Conservation (phyloP, 1,140 invertebrate genomes). For the Mactra quadrangularis region DNA sequence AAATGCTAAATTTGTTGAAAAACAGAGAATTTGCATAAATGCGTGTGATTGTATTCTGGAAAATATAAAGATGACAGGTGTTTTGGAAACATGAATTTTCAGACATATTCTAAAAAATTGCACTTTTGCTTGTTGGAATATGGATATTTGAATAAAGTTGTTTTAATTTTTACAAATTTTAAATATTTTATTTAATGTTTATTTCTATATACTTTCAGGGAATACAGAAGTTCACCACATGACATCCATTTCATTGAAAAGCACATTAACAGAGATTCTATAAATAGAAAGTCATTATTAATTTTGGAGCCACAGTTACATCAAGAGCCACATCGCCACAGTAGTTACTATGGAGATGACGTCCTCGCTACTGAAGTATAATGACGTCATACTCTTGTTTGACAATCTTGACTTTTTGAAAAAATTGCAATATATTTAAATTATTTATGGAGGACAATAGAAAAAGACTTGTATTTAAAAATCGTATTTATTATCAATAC, state of each 20-base stretch:
- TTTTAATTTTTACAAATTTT: no score
- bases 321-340: constrained; percentile 60
- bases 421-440: constrained; percentile 64
- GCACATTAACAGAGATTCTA: constrained; percentile 65
- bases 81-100: no score
- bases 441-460: constrained; percentile 48
- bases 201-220: constrained; percentile 64
- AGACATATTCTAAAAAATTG: no score
- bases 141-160: no score
- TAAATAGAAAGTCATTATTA: constrained; percentile 68
- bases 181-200: not conserved
- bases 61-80: no score
- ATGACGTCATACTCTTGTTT: constrained; percentile 51
- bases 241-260: constrained; percentile 69
- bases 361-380: constrained; percentile 76
- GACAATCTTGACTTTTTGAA: constrained; percentile 40
- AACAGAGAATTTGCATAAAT: no score
- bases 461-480: constrained; percentile 57
- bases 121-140: no score
- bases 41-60: no score
- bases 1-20: no score
- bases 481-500: constrained; percentile 56
- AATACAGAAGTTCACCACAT: constrained; percentile 60
- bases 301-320: constrained; percentile 60
- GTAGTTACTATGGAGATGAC: constrained; percentile 68